Evolutionary conservation across 1,140 invertebrate genomes (phyloP), one percentile per base, ranked within the genome.

Genomic region (Leptopilina boulardi): DNA sequence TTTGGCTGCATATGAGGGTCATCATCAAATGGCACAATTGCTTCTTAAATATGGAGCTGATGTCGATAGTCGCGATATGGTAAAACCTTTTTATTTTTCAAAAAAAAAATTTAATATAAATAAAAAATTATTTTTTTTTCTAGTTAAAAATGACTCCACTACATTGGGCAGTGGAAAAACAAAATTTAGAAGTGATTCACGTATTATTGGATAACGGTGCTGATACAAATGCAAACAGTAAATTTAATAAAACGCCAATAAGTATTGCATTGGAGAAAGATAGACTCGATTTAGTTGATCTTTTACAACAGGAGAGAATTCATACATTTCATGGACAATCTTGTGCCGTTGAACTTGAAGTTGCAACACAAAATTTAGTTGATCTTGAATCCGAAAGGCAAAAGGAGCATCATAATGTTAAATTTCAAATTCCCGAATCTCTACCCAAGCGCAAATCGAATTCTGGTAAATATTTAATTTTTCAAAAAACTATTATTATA

Each of bases 101-200:
- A 23, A 13, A 34, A 72, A 19, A 70, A 15, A n/a, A n/a, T n/a
- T n/a, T n/a, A n/a, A n/a, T n/a, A n/a, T n/a, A 56, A 73, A 76
- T 66, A 71, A 4, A 9, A 41, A 79, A 10, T 34, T 44, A 42
- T 77, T 44, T 15, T 77, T 70, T 70, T 72, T 87, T 84, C 11
- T 80, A 96, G 96, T 90, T 98, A 34, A 94, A 94, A 86, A 98
- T 98, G 97, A 98, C 97, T 26, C 97, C 97, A 34, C 91, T 99
- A 23, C 97, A 99, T 92, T 99, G 97, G 98, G 97, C 97, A 10
- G 96, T 96, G 70, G 97, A 98, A 91, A 94, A 95, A 81, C 93
- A 94, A n/a, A 95, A 97, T 87, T 84, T 92, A 38, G 92, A 93
- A 66, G 94, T 95, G 51, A 95, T 96, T 38, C 92, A 94, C 74